phyloP scores from a whole-genome alignment of 2,797 vertebrate species.

The Sebastes flavidus region DNA sequence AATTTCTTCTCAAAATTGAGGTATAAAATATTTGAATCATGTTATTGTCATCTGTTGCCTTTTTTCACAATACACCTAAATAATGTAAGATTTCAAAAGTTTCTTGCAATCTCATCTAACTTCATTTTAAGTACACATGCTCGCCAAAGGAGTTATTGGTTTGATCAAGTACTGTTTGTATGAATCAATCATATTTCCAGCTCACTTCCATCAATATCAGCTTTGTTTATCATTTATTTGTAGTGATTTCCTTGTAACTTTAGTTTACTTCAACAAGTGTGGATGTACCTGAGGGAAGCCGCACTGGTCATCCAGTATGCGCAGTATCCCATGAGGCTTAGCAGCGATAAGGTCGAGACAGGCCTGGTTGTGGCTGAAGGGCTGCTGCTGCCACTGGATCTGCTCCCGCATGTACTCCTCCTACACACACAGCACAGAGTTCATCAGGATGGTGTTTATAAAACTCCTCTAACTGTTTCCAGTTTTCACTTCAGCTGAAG shows the following conservation, averaged over 20 bases:
- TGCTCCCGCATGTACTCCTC: conserved; percentile 96
- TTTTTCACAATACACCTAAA: neutral
- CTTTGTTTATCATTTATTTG: neutral
- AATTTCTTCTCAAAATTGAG: conserved; percentile 13
- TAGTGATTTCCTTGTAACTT: neutral
- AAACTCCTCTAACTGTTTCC: neutral
- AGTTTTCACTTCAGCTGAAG: neutral
- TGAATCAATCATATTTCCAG: neutral
- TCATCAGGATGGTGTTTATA: neutral
- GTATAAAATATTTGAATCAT: neutral
- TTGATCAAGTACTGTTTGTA: neutral
- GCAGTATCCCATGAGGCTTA: conserved; percentile 94
- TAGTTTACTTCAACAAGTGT: neutral
- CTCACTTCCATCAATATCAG: neutral
- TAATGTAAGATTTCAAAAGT: neutral
- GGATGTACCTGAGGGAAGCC: conserved; percentile 91
- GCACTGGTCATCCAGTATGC: conserved; percentile 96
- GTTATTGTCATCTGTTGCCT: neutral
- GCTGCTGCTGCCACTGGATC: conserved; percentile 91
- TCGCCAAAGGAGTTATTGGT: neutral
- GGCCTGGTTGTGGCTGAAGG: conserved; percentile 90
- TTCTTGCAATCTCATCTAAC: conserved; percentile 2
- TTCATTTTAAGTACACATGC: neutral
- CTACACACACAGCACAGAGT: conserved; percentile 65
- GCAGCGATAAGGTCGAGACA: conserved; percentile 95